These are phyloP conservation scores for Fopius arisanus DNA, from an alignment of 1,140 invertebrate species.

Conservation along the genomic window DNA sequence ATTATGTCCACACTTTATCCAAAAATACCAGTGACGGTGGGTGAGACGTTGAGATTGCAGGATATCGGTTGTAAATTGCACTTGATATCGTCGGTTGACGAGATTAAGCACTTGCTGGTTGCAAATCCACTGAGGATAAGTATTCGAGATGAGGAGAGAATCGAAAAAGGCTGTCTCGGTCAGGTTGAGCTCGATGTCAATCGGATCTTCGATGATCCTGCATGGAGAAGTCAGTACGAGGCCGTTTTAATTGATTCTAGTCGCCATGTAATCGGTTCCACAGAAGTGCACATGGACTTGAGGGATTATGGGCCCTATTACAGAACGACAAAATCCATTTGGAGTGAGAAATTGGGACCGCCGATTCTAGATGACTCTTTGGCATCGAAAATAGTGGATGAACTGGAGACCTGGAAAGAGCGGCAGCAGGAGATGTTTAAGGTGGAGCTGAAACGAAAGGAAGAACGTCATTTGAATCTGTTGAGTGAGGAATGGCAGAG, in stretches of 20 bases:
- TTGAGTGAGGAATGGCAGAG: conserved; percentile 61
- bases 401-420: conserved; percentile 67
- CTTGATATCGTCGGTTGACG: conserved; percentile 57
- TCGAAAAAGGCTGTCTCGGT: conserved; percentile 44
- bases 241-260: conserved; percentile 44
- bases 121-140: conserved; percentile 59
- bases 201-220: conserved; percentile 42
- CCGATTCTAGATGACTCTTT: conserved; percentile 62
- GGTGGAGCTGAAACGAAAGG: conserved; percentile 57
- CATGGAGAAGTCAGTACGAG: conserved; percentile 47
- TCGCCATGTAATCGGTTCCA: conserved; percentile 44
- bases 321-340: conserved; percentile 42
- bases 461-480: conserved; percentile 57
- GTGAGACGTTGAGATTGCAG: conserved; percentile 52
- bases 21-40: conserved; percentile 40
- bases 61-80: conserved; percentile 60
- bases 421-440: conserved; percentile 62
- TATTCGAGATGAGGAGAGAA: conserved; percentile 49
- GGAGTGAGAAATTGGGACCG: conserved; percentile 57
- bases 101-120: conserved; percentile 56
- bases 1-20: conserved; percentile 45
- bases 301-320: conserved; percentile 54
- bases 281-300: conserved; percentile 50
- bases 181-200: conserved; percentile 47
- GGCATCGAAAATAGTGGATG: conserved; percentile 64